Base-by-base conservation (phyloP, 1,140 invertebrate genomes). In the Hyposmocoma kahamanoa region DNA sequence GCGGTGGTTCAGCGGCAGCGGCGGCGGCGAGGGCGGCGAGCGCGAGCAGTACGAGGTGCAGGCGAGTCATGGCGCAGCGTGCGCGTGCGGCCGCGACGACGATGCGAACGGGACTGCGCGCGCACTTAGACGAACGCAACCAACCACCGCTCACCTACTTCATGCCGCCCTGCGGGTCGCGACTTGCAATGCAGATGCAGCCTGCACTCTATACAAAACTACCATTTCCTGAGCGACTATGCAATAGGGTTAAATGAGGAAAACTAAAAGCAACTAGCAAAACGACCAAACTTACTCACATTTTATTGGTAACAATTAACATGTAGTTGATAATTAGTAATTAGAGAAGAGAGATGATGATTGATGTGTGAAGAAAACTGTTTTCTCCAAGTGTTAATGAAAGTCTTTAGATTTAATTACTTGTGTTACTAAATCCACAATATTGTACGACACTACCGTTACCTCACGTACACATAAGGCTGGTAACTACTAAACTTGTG, bases 1-100 rank as follows among this genome's bases (percentile, higher is more conserved):
- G 67, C 47, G 74, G 58, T 18, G 72, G 57, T 5, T 80, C 75
- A 30, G 70, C 53, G 56, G 57, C 52, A 36, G 63, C 60, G 49
- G 62, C 47, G 42, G 61, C 53, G 47, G 64, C 50, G 51, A 78
- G 48, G 32, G 73, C 69, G 65, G 66, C 69, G 61, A 80, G 66
- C 71, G 74, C 75, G 62, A 82, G 51, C 43, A 68, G 43, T 53
- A 44, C 68, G 64, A 62, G 44, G 56, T 72, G 41, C 43, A 49
- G 59, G 44, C 72, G 70, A 57, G 66, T 71, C 74, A 81, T 78
- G 50, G 63, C 73, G 74, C 71, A 59, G 49, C 67, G 69, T 66
- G 64, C 65, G 77, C 79, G 77, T 81, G 76, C 72, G 66, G 67
- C 74, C 77, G 79, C 77, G 75, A 59, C 68, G 64, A 75, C 70